Evolutionary conservation across 2,888 invertebrate species (phyloP).

Genomic region (Subacronicta megacephala): DNA sequence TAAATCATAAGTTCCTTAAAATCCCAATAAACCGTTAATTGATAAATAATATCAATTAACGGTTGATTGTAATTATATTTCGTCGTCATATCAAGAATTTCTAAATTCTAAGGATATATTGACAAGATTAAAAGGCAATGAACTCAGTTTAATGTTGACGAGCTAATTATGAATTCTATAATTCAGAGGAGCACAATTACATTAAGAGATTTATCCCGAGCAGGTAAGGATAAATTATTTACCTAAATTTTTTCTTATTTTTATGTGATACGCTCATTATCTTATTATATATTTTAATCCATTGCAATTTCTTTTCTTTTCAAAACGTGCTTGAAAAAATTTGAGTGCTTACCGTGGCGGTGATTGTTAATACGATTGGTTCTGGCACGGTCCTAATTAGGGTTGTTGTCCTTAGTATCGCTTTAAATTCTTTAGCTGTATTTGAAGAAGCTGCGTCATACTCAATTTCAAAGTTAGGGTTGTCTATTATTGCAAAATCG

Average conservation of each 20-base stretch:
- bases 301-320: no score
- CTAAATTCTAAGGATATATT: neutral
- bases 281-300: no score
- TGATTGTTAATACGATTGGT: conserved; percentile 71
- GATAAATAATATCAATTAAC: no score
- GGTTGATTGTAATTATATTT: no score
- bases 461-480: conserved; percentile 76
- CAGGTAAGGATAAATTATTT: no score
- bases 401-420: conserved; percentile 70
- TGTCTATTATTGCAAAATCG: conserved; percentile 74
- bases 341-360: conserved; percentile 77
- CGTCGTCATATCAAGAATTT: neutral
- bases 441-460: conserved; percentile 64
- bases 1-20: neutral
- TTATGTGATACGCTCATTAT: no score
- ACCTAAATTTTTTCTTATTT: no score
- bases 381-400: conserved; percentile 77
- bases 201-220: neutral
- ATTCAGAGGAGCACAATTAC: neutral
- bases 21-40: neutral
- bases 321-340: conserved; percentile 5
- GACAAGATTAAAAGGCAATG: neutral
- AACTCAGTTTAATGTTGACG: neutral
- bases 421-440: conserved; percentile 75
- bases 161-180: neutral